Conservation (phyloP, 2,888 invertebrate genomes). For the Coecobrya sp. region DNA sequence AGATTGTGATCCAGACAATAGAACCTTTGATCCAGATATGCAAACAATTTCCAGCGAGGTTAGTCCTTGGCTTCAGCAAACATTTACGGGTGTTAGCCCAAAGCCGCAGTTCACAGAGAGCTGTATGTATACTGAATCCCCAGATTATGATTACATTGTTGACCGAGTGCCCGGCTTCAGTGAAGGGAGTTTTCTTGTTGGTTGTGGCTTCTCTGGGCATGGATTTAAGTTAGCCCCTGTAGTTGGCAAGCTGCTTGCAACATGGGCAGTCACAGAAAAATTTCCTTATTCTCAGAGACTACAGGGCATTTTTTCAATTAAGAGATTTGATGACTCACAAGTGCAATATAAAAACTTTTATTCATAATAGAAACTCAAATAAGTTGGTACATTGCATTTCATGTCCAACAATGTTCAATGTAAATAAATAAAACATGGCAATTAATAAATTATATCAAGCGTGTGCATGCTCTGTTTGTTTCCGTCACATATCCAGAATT, state of each 20-base stretch:
- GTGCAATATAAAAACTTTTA: conserved; percentile 44
- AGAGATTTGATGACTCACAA: conserved; percentile 57
- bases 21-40: conserved; percentile 79
- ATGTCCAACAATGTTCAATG: background rate
- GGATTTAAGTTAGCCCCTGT: conserved; percentile 84
- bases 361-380: conserved; percentile 30
- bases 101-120: conserved; percentile 83
- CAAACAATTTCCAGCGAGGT: conserved; percentile 62
- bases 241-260: conserved; percentile 80
- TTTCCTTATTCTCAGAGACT: conserved; percentile 66
- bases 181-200: conserved; percentile 75
- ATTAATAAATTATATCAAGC: conserved; percentile 25
- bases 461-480: conserved; percentile 46
- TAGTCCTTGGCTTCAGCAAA: conserved; percentile 76
- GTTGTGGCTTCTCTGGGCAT: conserved; percentile 85
- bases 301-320: conserved; percentile 75
- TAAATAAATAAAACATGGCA: background rate
- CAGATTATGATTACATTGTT: conserved; percentile 83
- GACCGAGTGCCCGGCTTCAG: conserved; percentile 77
- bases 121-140: conserved; percentile 84
- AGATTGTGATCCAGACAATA: conserved; percentile 76
- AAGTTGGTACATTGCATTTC: background rate
- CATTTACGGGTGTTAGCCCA: conserved; percentile 78
- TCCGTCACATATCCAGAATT: conserved; percentile 46
- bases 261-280: conserved; percentile 69